Percentiles rank a stretch among this genome's conserved stretches.
Evolutionary conservation across 2,113 vertebrate species (phyloP).

Genomic region (Pelecanus crispus): DNA sequence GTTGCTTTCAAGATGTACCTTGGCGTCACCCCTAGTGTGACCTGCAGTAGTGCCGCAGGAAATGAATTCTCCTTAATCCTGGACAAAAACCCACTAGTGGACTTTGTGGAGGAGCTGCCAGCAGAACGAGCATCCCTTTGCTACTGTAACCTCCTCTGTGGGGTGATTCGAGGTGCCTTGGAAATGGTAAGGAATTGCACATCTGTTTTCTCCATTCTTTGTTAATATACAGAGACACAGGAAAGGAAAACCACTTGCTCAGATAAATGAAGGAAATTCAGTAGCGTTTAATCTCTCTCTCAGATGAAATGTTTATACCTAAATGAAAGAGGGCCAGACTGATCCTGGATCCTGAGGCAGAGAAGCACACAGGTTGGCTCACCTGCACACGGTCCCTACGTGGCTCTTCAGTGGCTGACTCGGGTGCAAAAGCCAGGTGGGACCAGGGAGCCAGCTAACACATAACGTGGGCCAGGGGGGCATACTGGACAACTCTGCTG

Average conservation of each 20-base stretch:
- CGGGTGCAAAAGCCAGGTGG: background rate
- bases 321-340: background rate
- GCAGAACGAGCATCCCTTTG: conserved; percentile 69
- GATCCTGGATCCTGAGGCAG: background rate
- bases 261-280: background rate
- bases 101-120: conserved; percentile 78
- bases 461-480: rapidly evolving
- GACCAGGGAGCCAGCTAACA: background rate
- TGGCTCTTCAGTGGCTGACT: background rate
- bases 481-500: background rate
- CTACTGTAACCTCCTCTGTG: conserved; percentile 77
- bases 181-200: conserved; percentile 73
- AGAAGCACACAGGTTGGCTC: background rate
- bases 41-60: conserved; percentile 59
- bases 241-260: background rate
- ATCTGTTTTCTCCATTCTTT: background rate
- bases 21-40: conserved; percentile 74
- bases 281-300: background rate
- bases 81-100: conserved; percentile 77
- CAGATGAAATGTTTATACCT: background rate
- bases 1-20: conserved; percentile 84
- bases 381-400: background rate
- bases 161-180: conserved; percentile 78
- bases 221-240: background rate
- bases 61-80: conserved; percentile 79